Conservation (phyloP, 2,797 vertebrate genomes). For the Ambastaia sidthimunki region DNA sequence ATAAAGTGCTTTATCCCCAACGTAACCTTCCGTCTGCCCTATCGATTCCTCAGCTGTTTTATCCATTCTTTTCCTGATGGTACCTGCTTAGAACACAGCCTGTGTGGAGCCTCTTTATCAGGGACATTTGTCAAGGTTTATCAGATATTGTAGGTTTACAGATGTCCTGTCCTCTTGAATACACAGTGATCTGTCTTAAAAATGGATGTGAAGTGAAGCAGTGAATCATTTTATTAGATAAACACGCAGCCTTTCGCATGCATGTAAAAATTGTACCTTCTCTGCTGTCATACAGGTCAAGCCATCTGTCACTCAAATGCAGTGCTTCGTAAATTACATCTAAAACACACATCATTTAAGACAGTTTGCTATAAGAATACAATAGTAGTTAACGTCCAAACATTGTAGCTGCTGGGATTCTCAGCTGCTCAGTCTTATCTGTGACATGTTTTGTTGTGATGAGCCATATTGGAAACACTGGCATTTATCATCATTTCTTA, state of each 20-base stretch:
- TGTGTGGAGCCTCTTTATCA: not conserved
- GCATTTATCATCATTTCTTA: no score
- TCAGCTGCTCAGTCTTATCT: no score
- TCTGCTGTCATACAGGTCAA: slow-evolving; percentile 1
- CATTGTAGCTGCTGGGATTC: no score
- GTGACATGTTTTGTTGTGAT: no score
- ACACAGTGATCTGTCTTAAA: slow-evolving; percentile 35
- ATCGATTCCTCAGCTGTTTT: slow-evolving; percentile 32
- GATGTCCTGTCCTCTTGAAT: slow-evolving; percentile 33
- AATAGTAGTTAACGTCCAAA: no score
- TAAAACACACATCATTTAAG: not conserved
- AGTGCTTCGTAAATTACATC: slow-evolving; percentile 6
- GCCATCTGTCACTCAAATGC: not conserved
- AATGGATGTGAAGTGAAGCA: slow-evolving; percentile 16
- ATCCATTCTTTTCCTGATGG: not conserved
- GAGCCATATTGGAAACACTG: no score
- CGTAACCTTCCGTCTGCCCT: slow-evolving; percentile 14
- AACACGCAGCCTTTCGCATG: not conserved
- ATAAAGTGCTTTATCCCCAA: not conserved
- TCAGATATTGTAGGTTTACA: slow-evolving; percentile 39
- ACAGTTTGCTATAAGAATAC: no score
- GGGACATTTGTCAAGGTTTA: slow-evolving; percentile 32
- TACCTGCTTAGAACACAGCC: slow-evolving; percentile 15
- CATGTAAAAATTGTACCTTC: not conserved
- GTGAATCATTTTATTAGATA: slow-evolving; percentile 12